Base-by-base conservation (phyloP, 2,113 vertebrate genomes). In the Crotalus horridus region DNA sequence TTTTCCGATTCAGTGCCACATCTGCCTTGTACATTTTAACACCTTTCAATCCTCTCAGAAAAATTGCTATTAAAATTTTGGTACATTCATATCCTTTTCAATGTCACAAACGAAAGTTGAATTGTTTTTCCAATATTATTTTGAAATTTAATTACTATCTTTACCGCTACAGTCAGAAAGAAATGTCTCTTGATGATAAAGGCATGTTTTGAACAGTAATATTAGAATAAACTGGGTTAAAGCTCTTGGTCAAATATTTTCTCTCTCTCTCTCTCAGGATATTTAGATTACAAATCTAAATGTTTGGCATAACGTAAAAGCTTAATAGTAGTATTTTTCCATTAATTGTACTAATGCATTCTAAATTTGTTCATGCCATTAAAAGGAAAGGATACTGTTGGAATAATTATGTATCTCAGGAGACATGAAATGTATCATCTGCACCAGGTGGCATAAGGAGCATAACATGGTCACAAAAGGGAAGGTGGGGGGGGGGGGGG, bases 31-130 rank as follows among this genome's bases (percentile, higher is more conserved):
- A 98, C 95, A 97, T 99, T 97, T 98, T 99, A 98, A 99, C 98
- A 96, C 98, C 99, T 91, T 98, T 99, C 98, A 99, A 99, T 96
- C 98, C 96, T 90, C 92, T 99, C 95, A 98, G 99, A 98, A 99
- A 98, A 99, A 97, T 99, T 98, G 98, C 99, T 98, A 98, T 99
- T 96, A 98, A 97, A 95, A 98, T 99, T 98, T 98, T 99, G 97
- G 99, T 99, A 96, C 99, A 99, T 97, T 98, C 98, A 99, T 99
- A 99, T 99, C 99, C 99, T 99, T 99, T 98, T 95, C 59, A 92
- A 43, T 3, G 4, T 93, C 91, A 26, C 48, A 88, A 55, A 13
- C 55, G 3, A 46, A 92, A 89, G 74, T 4, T 88, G 24, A 81
- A 56, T 26, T 88, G 39, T 89, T 81, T 21, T 81, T 61, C n/a